These are phyloP conservation scores for Liasis olivaceus DNA, from an alignment of 2,797 vertebrate genomes.

Conservation along the genomic window DNA sequence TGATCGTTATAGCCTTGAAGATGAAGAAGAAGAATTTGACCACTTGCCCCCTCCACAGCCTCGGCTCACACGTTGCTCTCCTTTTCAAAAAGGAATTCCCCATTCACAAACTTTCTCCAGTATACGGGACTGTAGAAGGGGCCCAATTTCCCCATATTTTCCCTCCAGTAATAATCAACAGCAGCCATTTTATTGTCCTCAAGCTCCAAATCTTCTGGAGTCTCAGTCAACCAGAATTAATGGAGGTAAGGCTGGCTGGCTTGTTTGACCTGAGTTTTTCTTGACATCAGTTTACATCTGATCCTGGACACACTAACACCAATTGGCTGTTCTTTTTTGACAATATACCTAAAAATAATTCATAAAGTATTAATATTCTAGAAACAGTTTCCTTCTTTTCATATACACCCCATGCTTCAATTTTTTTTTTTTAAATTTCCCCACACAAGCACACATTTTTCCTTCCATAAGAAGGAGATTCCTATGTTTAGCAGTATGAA, in stretches of 20 bases:
- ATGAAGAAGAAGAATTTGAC: conserved; percentile 93
- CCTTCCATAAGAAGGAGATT: not conserved
- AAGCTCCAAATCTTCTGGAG: conserved; percentile 77
- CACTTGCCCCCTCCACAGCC: conserved; percentile 93
- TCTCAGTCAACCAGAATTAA: conserved; percentile 81
- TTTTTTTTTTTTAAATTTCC: too few species aligned
- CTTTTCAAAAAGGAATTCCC: conserved; percentile 89
- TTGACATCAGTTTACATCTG: not conserved
- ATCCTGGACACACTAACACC: not conserved
- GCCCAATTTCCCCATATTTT: conserved; percentile 84
- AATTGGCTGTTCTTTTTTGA: not conserved
- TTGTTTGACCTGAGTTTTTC: conserved; percentile 8
- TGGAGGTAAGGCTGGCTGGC: conserved; percentile 79
- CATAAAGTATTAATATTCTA: not conserved
- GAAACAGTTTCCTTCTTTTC: not conserved
- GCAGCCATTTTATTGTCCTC: conserved; percentile 79
- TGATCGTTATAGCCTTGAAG: conserved; percentile 84
- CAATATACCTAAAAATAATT: not conserved
- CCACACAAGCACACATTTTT: not conserved
- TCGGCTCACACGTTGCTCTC: conserved; percentile 87
- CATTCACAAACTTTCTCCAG: conserved; percentile 97
- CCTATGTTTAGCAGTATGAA: not conserved
- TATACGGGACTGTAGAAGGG: conserved; percentile 90
- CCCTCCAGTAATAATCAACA: conserved; percentile 83
- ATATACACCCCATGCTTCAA: not conserved